Conservation (phyloP, 2,797 vertebrate genomes). For the Crax fasciolata region DNA sequence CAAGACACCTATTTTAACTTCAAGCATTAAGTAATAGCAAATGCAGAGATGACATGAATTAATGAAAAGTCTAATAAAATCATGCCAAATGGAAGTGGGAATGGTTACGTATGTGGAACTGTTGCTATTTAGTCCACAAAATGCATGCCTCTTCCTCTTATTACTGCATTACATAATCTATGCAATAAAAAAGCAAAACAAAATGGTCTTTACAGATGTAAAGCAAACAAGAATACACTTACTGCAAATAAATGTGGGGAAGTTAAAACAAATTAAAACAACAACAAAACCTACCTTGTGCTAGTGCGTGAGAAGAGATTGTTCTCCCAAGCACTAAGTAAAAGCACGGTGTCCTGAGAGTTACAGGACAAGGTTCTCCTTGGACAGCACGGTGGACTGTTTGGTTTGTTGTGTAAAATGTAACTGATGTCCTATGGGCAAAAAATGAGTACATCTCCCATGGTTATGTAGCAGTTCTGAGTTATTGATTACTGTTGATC, state of each 20-base stretch:
- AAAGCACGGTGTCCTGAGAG: background rate
- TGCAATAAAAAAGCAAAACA: background rate
- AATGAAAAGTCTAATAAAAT: background rate
- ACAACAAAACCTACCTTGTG: background rate
- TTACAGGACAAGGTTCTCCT: background rate
- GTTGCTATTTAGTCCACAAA: background rate
- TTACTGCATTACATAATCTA: background rate
- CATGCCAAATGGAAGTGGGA: background rate
- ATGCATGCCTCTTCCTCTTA: background rate
- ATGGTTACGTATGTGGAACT: background rate
- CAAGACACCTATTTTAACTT: background rate
- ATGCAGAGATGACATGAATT: background rate
- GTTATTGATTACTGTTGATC: background rate
- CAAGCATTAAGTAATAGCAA: background rate
- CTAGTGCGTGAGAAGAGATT: background rate
- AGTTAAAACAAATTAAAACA: background rate
- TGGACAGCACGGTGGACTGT: background rate
- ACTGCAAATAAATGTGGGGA: background rate
- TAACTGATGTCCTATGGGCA: background rate
- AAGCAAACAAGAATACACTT: background rate
- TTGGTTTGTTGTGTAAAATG: background rate
- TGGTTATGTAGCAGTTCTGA: background rate
- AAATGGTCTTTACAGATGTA: background rate
- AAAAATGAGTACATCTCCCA: background rate
- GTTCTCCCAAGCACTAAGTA: background rate